Conservation (phyloP, 2,113 vertebrate genomes). For the Nothobranchius furzeri region DNA sequence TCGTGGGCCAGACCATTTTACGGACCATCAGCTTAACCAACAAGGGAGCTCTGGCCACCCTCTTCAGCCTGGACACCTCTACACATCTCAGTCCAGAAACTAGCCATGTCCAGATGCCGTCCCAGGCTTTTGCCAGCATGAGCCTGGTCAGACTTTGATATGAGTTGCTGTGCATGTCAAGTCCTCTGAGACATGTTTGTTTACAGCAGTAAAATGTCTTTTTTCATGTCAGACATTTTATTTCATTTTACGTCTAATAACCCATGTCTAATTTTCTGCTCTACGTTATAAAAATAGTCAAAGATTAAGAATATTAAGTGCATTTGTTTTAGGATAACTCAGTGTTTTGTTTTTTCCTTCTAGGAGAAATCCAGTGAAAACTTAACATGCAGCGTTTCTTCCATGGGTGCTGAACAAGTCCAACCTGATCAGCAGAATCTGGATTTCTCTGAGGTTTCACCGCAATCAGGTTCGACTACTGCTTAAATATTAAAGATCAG, state of each 20-base stretch:
- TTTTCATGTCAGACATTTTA: neutral
- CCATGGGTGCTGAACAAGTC: conserved; percentile 13
- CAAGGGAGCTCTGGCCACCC: conserved; percentile 83
- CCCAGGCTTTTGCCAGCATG: conserved; percentile 17
- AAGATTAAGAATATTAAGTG: too few species aligned
- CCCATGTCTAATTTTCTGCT: too few species aligned
- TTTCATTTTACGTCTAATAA: too few species aligned
- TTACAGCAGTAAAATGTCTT: neutral
- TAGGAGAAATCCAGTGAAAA: conserved; percentile 42
- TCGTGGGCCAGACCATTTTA: conserved; percentile 88
- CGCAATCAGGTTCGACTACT: conserved; percentile 37
- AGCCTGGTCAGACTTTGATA: conserved; percentile 60
- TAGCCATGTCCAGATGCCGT: conserved; percentile 37
- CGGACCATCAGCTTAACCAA: conserved; percentile 87
- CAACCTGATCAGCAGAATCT: conserved; percentile 23
- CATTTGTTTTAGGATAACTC: too few species aligned
- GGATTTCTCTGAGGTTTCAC: conserved; percentile 26
- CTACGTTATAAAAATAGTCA: too few species aligned
- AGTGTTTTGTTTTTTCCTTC: conserved; percentile 4
- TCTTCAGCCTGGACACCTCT: conserved; percentile 76
- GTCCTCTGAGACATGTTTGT: neutral
- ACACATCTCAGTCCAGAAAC: conserved; percentile 23
- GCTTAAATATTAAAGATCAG: neutral
- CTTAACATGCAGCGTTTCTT: conserved; percentile 17
- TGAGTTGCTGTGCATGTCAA: conserved; percentile 1